Evolutionary conservation across 2,888 invertebrate species (phyloP).

Genomic region (Lagria hirta): DNA sequence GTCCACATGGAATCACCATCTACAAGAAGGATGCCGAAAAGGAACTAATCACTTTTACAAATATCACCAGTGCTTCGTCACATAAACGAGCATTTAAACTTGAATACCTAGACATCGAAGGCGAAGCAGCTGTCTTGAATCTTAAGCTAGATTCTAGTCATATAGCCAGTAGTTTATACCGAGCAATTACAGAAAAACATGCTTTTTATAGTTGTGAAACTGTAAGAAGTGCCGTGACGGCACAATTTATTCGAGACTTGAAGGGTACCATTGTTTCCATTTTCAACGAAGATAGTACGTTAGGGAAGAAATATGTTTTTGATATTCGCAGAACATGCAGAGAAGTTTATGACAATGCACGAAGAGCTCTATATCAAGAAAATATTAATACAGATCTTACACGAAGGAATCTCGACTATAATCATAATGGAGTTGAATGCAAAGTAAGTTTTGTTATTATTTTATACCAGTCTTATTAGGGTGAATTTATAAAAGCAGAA

Average conservation of each 20-base stretch:
- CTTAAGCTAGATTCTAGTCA: constrained; percentile 80
- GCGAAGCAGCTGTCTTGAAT: constrained; percentile 69
- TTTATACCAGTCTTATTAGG: not conserved
- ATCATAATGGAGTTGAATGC: constrained; percentile 43
- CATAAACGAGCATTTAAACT: constrained; percentile 73
- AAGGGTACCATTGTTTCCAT: constrained; percentile 89
- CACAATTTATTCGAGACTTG: constrained; percentile 85
- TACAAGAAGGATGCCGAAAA: constrained; percentile 68
- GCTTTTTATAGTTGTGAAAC: constrained; percentile 93
- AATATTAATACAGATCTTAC: constrained; percentile 33
- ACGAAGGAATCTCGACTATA: constrained; percentile 43
- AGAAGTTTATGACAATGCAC: constrained; percentile 86
- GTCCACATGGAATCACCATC: constrained; percentile 80
- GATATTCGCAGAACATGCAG: constrained; percentile 86
- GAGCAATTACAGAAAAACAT: constrained; percentile 88
- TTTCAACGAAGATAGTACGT: constrained; percentile 84
- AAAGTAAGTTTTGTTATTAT: constrained; percentile 43
- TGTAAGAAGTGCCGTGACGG: constrained; percentile 81
- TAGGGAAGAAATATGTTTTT: constrained; percentile 88
- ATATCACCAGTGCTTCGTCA: constrained; percentile 78
- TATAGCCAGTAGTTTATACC: constrained; percentile 78
- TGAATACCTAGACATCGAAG: constrained; percentile 70
- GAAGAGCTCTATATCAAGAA: constrained; percentile 66
- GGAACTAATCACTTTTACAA: constrained; percentile 77
- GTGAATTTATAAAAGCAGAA: too few species aligned